A percentile compares a stretch with the other conserved stretches of the same genome.
These are phyloP conservation scores for Mormyrus hasselquistii DNA, from an alignment of 2,797 vertebrate genomes.

Conservation along the genomic window DNA sequence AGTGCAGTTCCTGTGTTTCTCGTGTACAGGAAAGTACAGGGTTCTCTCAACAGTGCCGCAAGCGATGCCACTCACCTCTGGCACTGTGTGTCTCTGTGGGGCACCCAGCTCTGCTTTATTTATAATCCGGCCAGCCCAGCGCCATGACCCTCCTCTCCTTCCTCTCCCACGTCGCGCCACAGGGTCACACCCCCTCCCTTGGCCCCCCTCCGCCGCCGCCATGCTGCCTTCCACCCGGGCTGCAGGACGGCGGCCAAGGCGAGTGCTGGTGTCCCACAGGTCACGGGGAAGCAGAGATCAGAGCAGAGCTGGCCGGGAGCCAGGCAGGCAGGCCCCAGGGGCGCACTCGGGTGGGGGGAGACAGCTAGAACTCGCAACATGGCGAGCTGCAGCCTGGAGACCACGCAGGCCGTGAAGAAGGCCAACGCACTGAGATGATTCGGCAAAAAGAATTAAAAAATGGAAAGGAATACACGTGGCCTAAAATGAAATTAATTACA, in stretches of 20 bases:
- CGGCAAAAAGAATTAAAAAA: not conserved
- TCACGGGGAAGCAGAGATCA: constrained; percentile 67
- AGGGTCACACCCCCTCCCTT: constrained; percentile 59
- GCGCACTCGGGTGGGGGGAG: constrained; percentile 54
- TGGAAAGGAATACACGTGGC: not conserved
- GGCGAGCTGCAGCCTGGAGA: constrained; percentile 56
- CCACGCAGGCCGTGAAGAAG: constrained; percentile 39
- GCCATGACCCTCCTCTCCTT: constrained; percentile 57
- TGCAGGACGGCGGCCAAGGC: constrained; percentile 65
- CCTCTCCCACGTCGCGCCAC: constrained; percentile 61
- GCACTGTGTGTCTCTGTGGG: constrained; percentile 52
- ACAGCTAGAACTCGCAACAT: constrained; percentile 63
- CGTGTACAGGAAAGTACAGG: constrained; percentile 46
- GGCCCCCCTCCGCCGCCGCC: constrained; percentile 55
- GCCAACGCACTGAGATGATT: not conserved
- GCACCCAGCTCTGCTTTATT: constrained; percentile 64
- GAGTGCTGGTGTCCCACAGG: constrained; percentile 52
- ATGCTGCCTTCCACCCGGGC: constrained; percentile 66
- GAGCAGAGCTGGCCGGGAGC: constrained; percentile 62
- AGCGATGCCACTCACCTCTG: constrained; percentile 62
- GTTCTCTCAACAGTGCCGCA: constrained; percentile 44
- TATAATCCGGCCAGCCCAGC: constrained; percentile 67
- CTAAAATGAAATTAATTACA: not conserved
- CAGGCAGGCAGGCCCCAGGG: constrained; percentile 64
- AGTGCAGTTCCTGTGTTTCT: constrained; percentile 5